A percentile compares a stretch with the other conserved stretches of the same genome.
Evolutionary conservation across 2,113 vertebrate genomes (phyloP).

Genomic region (Myrmecobius fasciatus): DNA sequence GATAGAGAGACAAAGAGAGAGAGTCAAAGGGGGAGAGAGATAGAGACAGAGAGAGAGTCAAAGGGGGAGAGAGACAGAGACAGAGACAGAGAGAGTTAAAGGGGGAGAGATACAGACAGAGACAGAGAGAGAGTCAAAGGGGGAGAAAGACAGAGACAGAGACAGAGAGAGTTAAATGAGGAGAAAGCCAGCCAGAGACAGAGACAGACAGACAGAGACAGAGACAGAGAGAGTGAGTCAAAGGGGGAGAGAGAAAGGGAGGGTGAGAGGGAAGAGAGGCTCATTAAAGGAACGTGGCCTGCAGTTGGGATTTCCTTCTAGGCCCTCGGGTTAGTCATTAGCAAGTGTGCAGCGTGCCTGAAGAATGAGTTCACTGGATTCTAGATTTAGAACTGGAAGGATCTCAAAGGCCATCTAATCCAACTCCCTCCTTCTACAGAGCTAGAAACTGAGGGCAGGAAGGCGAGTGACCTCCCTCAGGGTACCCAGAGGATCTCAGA

Average conservation of each 20-base stretch:
- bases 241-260: too few species aligned
- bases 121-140: not conserved
- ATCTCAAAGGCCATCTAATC: not conserved
- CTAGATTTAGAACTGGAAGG: not conserved
- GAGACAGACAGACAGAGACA: too few species aligned
- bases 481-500: not conserved
- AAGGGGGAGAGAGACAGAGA: too few species aligned
- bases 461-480: not conserved
- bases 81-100: too few species aligned
- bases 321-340: conserved; percentile 52
- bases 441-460: not conserved
- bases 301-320: conserved; percentile 55
- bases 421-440: not conserved
- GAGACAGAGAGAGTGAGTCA: too few species aligned
- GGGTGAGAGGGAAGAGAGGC: not conserved
- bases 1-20: too few species aligned
- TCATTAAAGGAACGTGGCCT: conserved; percentile 18
- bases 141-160: too few species aligned
- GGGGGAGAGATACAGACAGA: too few species aligned
- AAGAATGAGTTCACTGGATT: conserved; percentile 9
- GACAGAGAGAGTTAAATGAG: too few species aligned
- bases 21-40: too few species aligned
- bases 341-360: conserved; percentile 51
- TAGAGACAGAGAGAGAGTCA: too few species aligned
- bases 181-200: too few species aligned